These are phyloP conservation scores for Agrypnia vestita DNA, from an alignment of 1,140 invertebrate genomes.

Conservation along the genomic window DNA sequence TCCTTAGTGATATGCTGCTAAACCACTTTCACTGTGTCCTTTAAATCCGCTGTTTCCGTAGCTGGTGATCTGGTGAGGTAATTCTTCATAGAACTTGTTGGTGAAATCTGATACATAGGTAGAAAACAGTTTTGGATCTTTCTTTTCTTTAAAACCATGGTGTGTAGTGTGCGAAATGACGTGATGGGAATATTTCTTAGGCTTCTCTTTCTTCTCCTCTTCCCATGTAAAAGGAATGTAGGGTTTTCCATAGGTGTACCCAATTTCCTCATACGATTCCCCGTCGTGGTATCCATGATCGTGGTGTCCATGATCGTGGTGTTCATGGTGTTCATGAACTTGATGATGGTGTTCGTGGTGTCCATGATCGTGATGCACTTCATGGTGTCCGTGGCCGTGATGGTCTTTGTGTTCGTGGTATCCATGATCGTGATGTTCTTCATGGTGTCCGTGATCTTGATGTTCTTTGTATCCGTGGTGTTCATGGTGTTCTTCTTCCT, in stretches of 20 bases:
- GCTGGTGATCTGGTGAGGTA: not conserved
- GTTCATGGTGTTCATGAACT: not conserved
- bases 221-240: too few relatives aligned
- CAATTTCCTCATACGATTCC: not conserved
- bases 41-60: slow-evolving; percentile 1
- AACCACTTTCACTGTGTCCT: not conserved
- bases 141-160: not conserved
- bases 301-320: not conserved
- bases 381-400: not conserved
- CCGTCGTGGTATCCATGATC: too few relatives aligned
- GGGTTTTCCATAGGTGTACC: not conserved
- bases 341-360: not conserved
- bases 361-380: not conserved
- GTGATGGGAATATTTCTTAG: not conserved
- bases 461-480: not conserved
- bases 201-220: too few relatives aligned
- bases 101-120: not conserved
- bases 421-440: not conserved
- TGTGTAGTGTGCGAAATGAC: not conserved
- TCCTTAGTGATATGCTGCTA: too few relatives aligned
- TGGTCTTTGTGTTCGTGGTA: not conserved
- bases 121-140: not conserved
- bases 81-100: not conserved
- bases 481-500: not conserved
- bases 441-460: not conserved